phyloP scores from a whole-genome alignment of 2,113 vertebrate genomes.

The Scopus umbretta region DNA sequence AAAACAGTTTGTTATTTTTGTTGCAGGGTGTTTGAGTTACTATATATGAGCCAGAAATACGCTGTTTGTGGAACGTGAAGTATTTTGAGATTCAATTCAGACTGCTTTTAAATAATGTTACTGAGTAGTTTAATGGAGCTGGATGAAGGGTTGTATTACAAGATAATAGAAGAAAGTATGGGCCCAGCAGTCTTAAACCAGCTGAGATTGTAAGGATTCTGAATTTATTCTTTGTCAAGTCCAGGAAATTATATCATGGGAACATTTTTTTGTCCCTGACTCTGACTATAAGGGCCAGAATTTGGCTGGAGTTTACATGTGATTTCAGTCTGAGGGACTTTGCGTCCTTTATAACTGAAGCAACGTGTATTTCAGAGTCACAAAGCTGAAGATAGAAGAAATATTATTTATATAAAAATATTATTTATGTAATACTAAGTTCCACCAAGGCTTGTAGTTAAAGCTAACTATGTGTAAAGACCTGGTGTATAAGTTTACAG shows the following conservation, averaged over 20 bases:
- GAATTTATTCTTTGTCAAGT: not conserved
- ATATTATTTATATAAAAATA: not conserved
- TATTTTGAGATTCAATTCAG: not conserved
- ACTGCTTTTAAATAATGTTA: not conserved
- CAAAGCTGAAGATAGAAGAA: not conserved
- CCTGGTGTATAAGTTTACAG: not conserved
- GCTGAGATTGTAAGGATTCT: not conserved
- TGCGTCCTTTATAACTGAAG: not conserved
- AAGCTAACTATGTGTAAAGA: not conserved
- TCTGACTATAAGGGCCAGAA: not conserved
- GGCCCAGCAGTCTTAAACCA: not conserved
- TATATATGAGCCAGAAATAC: not conserved
- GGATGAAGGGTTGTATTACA: not conserved
- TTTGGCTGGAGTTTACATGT: not conserved
- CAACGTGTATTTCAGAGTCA: not conserved
- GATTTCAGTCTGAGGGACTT: not conserved
- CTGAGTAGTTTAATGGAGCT: not conserved
- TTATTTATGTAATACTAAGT: not conserved
- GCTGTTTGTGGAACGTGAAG: not conserved
- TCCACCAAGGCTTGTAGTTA: not conserved
- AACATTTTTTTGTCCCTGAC: not conserved
- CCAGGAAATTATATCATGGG: not conserved
- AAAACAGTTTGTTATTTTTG: constrained; percentile 35
- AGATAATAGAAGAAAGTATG: not conserved
- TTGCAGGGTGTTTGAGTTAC: not conserved